These are phyloP conservation scores for Drosophila kanapiae DNA, from an alignment of 1,140 invertebrate species.

Conservation along the genomic window DNA sequence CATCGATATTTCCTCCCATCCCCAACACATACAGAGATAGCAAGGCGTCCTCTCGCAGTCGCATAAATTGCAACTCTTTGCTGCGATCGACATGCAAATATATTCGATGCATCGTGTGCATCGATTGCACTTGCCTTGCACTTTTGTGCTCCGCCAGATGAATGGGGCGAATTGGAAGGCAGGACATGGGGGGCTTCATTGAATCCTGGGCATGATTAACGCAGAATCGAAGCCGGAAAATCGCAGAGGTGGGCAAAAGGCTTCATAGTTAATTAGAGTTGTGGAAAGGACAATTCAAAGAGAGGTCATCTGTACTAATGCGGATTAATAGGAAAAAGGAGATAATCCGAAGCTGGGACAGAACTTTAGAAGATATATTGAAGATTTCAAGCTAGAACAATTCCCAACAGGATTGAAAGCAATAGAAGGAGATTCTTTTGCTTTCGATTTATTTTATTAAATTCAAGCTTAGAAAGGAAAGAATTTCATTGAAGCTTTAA, in stretches of 20 bases:
- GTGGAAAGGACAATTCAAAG: not conserved
- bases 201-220: conserved; percentile 37
- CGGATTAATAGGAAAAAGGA: not conserved
- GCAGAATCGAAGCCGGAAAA: conserved; percentile 4
- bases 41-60: not conserved
- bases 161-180: conserved; percentile 4
- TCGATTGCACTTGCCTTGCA: conserved; percentile 41
- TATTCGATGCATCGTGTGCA: conserved; percentile 37
- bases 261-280: not conserved
- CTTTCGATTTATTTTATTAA: too few relatives aligned
- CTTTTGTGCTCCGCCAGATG: conserved; percentile 39
- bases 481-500: too few relatives aligned
- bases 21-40: not conserved
- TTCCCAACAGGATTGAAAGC: too few relatives aligned
- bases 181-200: not conserved
- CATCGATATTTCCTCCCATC: not conserved
- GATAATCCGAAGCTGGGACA: not conserved
- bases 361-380: not conserved
- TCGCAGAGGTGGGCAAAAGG: not conserved
- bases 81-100: conserved; percentile 58
- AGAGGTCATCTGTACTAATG: not conserved
- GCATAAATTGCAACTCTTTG: conserved; percentile 50
- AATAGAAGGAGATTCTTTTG: too few relatives aligned
- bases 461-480: too few relatives aligned
- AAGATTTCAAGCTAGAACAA: too few relatives aligned